phyloP scores from a whole-genome alignment of 2,797 vertebrate genomes.

The Sebastiscus tertius region DNA sequence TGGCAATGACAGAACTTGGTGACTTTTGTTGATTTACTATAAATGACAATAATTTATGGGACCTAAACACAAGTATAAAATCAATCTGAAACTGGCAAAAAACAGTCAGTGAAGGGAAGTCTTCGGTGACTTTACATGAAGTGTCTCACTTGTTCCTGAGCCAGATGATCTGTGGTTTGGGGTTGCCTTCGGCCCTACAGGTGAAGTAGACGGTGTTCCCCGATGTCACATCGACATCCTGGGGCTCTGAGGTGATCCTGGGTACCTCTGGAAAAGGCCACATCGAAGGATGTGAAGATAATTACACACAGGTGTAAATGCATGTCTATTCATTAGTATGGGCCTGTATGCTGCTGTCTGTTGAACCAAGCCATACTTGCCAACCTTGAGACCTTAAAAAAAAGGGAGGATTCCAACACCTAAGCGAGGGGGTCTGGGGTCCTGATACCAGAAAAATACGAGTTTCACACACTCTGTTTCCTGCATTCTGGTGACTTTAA shows the following conservation, averaged over 20 bases:
- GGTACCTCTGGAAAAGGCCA: constrained; percentile 88
- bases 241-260: constrained; percentile 98
- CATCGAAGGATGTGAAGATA: neutral
- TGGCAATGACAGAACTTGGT: neutral
- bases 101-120: neutral
- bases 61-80: neutral
- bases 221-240: constrained; percentile 95
- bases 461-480: no score
- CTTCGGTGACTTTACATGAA: neutral
- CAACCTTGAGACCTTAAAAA: no score
- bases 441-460: no score
- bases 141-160: constrained; percentile 96
- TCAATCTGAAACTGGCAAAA: neutral
- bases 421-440: no score
- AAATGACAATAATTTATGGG: neutral
- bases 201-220: constrained; percentile 99
- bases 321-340: neutral
- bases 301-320: neutral
- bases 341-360: neutral
- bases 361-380: neutral
- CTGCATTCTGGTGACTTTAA: no score
- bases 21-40: neutral
- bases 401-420: no score
- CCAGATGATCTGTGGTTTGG: constrained; percentile 99
- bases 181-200: constrained; percentile 97